Conservation (phyloP, 2,113 vertebrate species). For the Sula dactylatra region DNA sequence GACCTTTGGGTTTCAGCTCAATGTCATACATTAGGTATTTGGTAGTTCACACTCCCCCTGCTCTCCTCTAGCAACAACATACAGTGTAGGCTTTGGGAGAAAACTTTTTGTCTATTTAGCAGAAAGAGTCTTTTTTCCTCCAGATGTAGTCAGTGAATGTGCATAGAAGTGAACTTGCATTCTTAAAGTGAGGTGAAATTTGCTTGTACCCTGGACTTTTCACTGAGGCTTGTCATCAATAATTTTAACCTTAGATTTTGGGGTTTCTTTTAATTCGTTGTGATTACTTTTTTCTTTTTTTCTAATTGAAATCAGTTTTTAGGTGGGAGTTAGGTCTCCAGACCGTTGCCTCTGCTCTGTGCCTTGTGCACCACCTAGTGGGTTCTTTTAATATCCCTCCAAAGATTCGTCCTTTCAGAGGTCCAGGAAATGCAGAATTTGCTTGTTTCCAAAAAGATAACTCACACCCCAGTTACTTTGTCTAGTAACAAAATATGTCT, state of each 20-base stretch:
- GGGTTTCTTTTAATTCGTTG: not conserved
- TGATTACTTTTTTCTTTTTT: not conserved
- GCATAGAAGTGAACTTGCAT: not conserved
- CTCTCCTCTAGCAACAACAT: not conserved
- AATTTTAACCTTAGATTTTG: not conserved
- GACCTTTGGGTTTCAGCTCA: not conserved
- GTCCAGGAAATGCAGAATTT: not conserved
- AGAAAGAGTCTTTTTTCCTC: not conserved
- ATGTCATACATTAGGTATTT: not conserved
- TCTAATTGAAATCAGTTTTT: not conserved
- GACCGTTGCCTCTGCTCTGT: not conserved
- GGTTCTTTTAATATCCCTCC: not conserved
- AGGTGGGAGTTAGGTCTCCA: not conserved
- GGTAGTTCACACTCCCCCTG: not conserved
- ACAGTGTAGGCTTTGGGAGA: not conserved
- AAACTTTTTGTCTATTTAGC: not conserved
- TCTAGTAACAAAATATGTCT: not conserved
- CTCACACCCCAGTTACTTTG: not conserved
- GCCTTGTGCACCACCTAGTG: not conserved
- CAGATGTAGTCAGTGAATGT: not conserved
- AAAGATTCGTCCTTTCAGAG: not conserved
- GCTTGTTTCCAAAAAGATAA: not conserved
- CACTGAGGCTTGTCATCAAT: not conserved
- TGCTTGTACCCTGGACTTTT: not conserved
- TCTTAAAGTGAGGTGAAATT: not conserved